Percentiles rank a stretch among this genome's conserved stretches.
Evolutionary conservation across 2,797 vertebrate genomes (phyloP).

Genomic region (Phrynocephalus guinanensis): DNA sequence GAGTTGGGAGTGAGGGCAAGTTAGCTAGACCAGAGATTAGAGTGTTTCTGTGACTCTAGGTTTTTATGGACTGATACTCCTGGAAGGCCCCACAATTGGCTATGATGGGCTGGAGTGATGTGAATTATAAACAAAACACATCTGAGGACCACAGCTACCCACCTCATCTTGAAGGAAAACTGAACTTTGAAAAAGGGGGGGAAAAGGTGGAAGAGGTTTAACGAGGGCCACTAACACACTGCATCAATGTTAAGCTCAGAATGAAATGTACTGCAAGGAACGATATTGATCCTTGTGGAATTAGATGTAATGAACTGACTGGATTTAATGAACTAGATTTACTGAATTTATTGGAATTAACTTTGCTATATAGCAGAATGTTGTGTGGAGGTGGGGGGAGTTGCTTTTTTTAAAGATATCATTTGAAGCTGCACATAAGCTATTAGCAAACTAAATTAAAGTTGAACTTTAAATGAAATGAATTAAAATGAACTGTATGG

Average conservation of each 20-base stretch:
- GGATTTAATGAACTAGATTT: slow-evolving; percentile 35
- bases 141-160: not conserved
- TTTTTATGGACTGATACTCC: not conserved
- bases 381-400: not conserved
- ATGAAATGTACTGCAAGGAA: slow-evolving; percentile 17
- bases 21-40: not conserved
- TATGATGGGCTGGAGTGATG: not conserved
- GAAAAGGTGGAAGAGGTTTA: not conserved
- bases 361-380: not conserved
- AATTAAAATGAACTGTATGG: slow-evolving; percentile 20
- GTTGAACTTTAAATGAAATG: slow-evolving; percentile 13
- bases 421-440: not conserved
- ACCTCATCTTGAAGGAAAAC: not conserved
- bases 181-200: not conserved
- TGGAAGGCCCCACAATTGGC: not conserved
- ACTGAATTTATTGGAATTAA: slow-evolving; percentile 26
- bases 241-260: slow-evolving; percentile 17
- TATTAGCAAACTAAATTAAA: slow-evolving; percentile 20
- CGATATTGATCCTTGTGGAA: slow-evolving; percentile 16
- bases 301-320: slow-evolving; percentile 29
- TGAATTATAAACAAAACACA: not conserved
- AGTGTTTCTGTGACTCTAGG: not conserved
- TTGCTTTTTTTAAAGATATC: not conserved
- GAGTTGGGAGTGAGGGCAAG: not conserved
- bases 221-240: not conserved